Percentiles rank a stretch among this genome's conserved stretches.
phyloP scores from a whole-genome alignment of 2,113 vertebrate species.

The Neotragus moschatus region DNA sequence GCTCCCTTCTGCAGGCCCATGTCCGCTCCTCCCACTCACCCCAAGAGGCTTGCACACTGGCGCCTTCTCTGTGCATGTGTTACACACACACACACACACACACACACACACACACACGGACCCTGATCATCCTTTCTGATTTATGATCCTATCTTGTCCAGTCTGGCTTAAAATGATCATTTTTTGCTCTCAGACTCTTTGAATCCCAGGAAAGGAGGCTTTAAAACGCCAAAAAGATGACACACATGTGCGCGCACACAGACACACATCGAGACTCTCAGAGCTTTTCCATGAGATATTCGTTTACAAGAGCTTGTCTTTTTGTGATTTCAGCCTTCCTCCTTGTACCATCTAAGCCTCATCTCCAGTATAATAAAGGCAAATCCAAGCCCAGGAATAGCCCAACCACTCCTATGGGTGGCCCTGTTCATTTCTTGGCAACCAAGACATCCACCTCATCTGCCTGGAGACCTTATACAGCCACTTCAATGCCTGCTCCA shows the following conservation, averaged over 20 bases:
- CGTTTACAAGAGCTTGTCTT: not conserved
- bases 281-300: not conserved
- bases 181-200: constrained; percentile 57
- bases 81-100: not conserved
- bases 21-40: not conserved
- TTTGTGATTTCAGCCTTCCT: not conserved
- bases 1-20: constrained; percentile 40
- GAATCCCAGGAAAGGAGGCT: not conserved
- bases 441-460: not conserved
- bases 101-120: not conserved
- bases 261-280: not conserved
- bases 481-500: not conserved
- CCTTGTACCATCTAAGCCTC: not conserved
- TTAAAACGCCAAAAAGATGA: not conserved
- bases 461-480: not conserved
- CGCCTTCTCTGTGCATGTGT: not conserved
- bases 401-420: not conserved
- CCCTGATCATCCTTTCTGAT: constrained; percentile 21
- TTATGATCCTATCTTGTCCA: constrained; percentile 52
- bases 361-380: not conserved
- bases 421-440: not conserved
- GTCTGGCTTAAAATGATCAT: constrained; percentile 45
- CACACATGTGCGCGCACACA: not conserved
- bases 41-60: not conserved
- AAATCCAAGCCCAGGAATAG: not conserved